Evolutionary conservation across 2,797 vertebrate genomes (phyloP), one percentile per base, ranked within the genome.

Genomic region (Silurus lanzhouensis): DNA sequence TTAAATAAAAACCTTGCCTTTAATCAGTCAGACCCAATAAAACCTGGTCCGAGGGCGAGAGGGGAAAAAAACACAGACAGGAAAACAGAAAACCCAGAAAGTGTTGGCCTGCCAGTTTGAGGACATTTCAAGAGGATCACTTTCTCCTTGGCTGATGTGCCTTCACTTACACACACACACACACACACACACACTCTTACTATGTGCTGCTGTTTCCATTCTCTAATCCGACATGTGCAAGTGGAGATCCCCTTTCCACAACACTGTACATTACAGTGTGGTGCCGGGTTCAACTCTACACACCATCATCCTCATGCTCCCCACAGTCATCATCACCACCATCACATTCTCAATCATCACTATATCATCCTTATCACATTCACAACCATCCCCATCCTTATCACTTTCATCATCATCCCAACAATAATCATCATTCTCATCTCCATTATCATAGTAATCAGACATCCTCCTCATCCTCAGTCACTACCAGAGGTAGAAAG

Each of bases 141-240:
- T 85, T 90, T 88, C 87, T 83, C 79, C 75, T 87, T 87, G 86
- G 88, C 89, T 86, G 82, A 82, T 88, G 87, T 87, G 81, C 77
- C 84, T 87, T 88, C 82, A 22, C 78, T 77, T 70, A 83, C 74
- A 46, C 71, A 63, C 85, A 76, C 86, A 83, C 71, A 81, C 84
- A 83, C 60, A n/a, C 68, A 80, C 87, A 83, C 86, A 80, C 71
- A 15, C 72, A 78, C 72, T 75, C 83, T 81, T 77, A 25, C 74
- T 85, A 74, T 79, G 83, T 82, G 74, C 82, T 87, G 67, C 79
- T 87, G 86, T 88, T 89, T 90, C 89, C 88, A 90, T 88, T 88
- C 38, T 27, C 87, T 86, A 89, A 89, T 86, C 80, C 48, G 66
- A 86, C 80, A 87, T 81, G 88, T 86, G 84, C 81, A 81, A 74